phyloP scores from a whole-genome alignment of 1,140 invertebrate genomes.

The Lasioglossum baleicum region DNA sequence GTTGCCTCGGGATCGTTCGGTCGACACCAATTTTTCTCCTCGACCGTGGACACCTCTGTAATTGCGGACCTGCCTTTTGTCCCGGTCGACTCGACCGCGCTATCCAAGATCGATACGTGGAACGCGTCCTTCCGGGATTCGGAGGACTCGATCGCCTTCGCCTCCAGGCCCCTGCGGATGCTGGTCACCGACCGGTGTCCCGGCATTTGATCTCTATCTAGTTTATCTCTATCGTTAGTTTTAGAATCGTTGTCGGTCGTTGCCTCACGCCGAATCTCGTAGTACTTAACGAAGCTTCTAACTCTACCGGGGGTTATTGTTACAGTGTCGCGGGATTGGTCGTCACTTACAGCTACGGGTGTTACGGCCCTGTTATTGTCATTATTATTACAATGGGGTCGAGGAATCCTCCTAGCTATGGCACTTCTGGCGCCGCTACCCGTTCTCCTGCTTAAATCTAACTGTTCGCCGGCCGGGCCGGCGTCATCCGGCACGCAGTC shows the following conservation, averaged over 20 bases:
- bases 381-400: conserved; percentile 70
- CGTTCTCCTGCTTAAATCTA: conserved; percentile 26
- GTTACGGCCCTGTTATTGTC: conserved; percentile 75
- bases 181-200: conserved; percentile 22
- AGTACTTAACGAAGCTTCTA: conserved; percentile 75
- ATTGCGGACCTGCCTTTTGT: background rate
- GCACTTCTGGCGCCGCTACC: conserved; percentile 71
- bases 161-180: conserved; percentile 30
- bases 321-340: conserved; percentile 70
- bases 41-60: background rate
- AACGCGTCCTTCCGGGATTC: background rate
- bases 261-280: conserved; percentile 71
- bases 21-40: conserved; percentile 4
- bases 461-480: conserved; percentile 5
- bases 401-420: conserved; percentile 70
- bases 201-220: conserved; percentile 23
- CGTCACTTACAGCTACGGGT: conserved; percentile 74
- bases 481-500: conserved; percentile 9
- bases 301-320: conserved; percentile 76
- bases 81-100: background rate
- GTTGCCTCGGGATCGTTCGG: background rate
- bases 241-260: conserved; percentile 61
- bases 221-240: conserved; percentile 57
- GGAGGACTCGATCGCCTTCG: background rate
- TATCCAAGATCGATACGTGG: background rate